Conservation (phyloP, 2,888 invertebrate species). For the Phanerotoma sp. region DNA sequence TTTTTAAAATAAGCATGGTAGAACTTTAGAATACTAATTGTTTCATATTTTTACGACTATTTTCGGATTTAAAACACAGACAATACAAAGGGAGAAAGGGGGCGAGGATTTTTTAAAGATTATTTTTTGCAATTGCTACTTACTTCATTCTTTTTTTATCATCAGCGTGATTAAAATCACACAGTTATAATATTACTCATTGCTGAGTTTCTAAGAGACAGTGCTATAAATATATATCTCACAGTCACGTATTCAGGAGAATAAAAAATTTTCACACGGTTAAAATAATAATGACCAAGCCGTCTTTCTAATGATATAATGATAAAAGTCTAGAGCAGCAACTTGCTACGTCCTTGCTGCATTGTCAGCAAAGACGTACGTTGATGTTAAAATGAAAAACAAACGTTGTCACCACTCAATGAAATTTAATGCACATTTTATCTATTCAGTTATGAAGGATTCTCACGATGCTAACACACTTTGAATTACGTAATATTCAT, state of each 20-base stretch:
- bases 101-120: background rate
- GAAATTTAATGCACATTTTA: conserved; percentile 6
- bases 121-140: background rate
- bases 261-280: too few species aligned
- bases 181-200: conserved; percentile 12
- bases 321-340: background rate
- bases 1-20: too few species aligned
- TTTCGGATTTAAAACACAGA: too few species aligned
- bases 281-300: too few species aligned
- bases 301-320: too few species aligned
- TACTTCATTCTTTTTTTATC: background rate
- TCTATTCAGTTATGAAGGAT: conserved; percentile 1
- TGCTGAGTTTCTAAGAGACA: conserved; percentile 3
- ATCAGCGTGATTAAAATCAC: background rate
- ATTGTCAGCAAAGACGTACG: background rate
- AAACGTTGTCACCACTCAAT: conserved; percentile 3
- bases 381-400: background rate
- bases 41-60: too few species aligned
- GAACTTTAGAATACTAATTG: too few species aligned
- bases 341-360: conserved; percentile 1
- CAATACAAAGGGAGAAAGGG: too few species aligned
- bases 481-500: background rate
- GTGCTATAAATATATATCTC: conserved; percentile 1
- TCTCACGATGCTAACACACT: conserved; percentile 3
- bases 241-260: too few species aligned